A percentile compares a stretch with the other conserved stretches of the same genome.
Evolutionary conservation across 2,797 vertebrate genomes (phyloP).

Genomic region (Decapterus maruadsi): DNA sequence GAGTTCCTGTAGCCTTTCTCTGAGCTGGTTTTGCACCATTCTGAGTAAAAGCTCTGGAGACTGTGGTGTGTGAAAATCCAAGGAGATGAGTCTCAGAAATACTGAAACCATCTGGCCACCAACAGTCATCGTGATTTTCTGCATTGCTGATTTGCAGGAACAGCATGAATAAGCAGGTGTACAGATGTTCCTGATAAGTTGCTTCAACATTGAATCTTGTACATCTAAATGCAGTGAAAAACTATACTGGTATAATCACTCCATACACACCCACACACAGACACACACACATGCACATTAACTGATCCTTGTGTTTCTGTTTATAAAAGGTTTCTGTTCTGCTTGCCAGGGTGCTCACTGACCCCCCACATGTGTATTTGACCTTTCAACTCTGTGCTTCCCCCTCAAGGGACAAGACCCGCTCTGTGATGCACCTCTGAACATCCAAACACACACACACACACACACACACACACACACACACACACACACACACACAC

Average conservation of each 20-base stretch:
- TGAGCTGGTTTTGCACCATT: no score
- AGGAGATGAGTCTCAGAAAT: not conserved
- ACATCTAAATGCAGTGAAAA: not conserved
- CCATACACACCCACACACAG: conserved; percentile 24
- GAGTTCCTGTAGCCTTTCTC: no score
- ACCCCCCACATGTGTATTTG: conserved; percentile 86
- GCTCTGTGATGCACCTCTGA: conserved; percentile 53
- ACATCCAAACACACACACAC: conserved; percentile 21
- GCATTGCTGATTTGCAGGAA: not conserved
- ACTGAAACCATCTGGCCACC: not conserved
- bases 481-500: conserved; percentile 30
- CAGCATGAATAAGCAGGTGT: not conserved
- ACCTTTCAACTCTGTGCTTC: conserved; percentile 86
- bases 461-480: conserved; percentile 28
- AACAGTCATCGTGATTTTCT: not conserved
- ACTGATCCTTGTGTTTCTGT: conserved; percentile 29
- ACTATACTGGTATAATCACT: not conserved
- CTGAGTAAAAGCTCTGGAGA: not conserved
- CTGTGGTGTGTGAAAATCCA: not conserved
- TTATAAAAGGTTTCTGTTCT: conserved; percentile 83
- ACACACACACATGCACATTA: conserved; percentile 34
- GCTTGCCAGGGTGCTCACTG: conserved; percentile 85
- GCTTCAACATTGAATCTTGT: not conserved
- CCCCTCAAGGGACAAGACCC: conserved; percentile 74
- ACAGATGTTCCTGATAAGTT: conserved; percentile 2